A percentile compares a stretch with the other conserved stretches of the same genome.
Conservation (phyloP, 2,888 invertebrate species). For the Phania funesta region DNA sequence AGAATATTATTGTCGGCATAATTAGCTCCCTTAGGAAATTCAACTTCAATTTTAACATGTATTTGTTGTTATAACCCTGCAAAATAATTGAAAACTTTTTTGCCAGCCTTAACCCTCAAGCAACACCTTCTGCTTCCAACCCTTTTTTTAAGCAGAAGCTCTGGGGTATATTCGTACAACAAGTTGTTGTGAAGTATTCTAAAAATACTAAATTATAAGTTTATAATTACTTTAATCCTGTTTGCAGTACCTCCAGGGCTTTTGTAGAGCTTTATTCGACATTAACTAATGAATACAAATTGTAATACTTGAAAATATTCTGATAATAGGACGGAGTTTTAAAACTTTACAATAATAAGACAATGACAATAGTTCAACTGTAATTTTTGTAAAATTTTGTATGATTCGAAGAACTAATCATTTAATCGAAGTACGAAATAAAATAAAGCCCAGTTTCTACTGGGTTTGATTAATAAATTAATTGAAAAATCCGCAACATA, state of each 20-base stretch:
- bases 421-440: too few relatives aligned
- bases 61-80: constrained; percentile 4
- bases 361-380: not conserved
- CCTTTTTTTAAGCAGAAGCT: not conserved
- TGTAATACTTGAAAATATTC: not conserved
- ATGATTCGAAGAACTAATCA: not conserved
- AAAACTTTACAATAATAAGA: not conserved
- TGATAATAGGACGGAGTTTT: not conserved
- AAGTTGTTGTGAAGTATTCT: constrained; percentile 5
- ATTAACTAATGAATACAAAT: constrained; percentile 5
- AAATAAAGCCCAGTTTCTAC: too few relatives aligned
- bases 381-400: not conserved
- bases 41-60: constrained; percentile 22
- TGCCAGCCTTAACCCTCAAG: constrained; percentile 11
- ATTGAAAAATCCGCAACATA: too few relatives aligned
- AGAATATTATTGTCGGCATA: constrained; percentile 51
- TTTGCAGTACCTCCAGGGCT: constrained; percentile 1
- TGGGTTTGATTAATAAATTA: too few relatives aligned
- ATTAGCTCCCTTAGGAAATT: constrained; percentile 56
- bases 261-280: not conserved
- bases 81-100: constrained; percentile 40
- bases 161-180: constrained; percentile 4
- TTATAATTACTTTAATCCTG: constrained; percentile 59
- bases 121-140: constrained; percentile 6
- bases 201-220: constrained; percentile 42